These are phyloP conservation scores for Lasioglossum oenotherae DNA, from an alignment of 2,888 invertebrate genomes.

Conservation along the genomic window DNA sequence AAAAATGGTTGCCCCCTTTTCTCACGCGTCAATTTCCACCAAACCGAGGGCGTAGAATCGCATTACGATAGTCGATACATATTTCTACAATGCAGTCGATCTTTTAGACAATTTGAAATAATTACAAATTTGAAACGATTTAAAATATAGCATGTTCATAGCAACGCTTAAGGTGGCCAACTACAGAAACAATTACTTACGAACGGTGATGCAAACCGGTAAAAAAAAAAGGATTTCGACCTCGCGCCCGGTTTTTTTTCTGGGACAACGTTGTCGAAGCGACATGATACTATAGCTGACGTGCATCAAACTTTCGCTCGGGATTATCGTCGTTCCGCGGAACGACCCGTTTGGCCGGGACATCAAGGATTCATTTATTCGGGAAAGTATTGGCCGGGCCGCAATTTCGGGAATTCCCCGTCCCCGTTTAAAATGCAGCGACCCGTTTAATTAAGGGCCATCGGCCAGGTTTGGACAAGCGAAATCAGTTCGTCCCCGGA, in stretches of 20 bases:
- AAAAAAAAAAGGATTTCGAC: not conserved
- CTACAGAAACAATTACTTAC: not conserved
- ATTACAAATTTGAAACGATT: not conserved
- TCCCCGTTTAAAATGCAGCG: conserved; percentile 55
- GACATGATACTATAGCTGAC: conserved; percentile 6
- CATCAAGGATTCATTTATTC: conserved; percentile 50
- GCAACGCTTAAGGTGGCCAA: not conserved
- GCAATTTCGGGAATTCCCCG: conserved; percentile 43
- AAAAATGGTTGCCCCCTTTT: too few species aligned
- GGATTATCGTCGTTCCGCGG: conserved; percentile 23
- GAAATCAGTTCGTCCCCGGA: conserved; percentile 47
- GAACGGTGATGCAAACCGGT: not conserved
- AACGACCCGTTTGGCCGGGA: not conserved
- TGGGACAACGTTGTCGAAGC: not conserved
- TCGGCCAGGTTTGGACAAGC: conserved; percentile 19
- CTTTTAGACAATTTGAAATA: not conserved
- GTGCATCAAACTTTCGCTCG: not conserved
- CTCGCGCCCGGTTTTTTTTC: not conserved
- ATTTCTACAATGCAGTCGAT: too few species aligned
- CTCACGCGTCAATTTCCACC: too few species aligned
- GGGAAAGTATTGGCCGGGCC: conserved; percentile 28
- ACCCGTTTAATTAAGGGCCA: conserved; percentile 59
- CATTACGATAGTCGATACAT: too few species aligned
- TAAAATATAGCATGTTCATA: not conserved
- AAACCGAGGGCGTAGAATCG: too few species aligned